A percentile compares a stretch with the other conserved stretches of the same genome.
Evolutionary conservation across 2,888 invertebrate species (phyloP).

Genomic region (Apoda limacodes): DNA sequence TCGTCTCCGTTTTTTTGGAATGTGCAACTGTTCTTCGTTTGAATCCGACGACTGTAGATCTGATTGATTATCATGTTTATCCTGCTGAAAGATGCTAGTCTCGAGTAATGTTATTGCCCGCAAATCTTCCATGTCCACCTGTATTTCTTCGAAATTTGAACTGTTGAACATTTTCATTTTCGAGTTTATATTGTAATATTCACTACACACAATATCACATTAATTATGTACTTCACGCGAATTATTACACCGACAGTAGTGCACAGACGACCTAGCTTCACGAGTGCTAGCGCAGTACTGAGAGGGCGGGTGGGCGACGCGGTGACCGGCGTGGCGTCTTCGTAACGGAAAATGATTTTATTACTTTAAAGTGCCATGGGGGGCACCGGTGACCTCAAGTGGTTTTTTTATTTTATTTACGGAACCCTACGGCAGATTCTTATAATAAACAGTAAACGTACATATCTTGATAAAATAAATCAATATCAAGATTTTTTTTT

Average conservation of each 20-base stretch:
- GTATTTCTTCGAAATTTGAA: slow-evolving; percentile 23
- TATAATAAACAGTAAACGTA: slow-evolving; percentile 21
- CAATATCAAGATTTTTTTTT: no score
- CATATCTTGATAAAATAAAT: slow-evolving; percentile 21
- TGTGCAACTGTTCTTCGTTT: slow-evolving; percentile 21
- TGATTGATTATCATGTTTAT: slow-evolving; percentile 22
- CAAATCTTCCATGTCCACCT: no score
- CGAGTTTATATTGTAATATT: slow-evolving; percentile 22
- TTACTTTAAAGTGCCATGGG: slow-evolving; percentile 25
- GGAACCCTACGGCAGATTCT: slow-evolving; percentile 23
- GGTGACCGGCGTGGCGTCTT: slow-evolving; percentile 23
- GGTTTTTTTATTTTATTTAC: slow-evolving; percentile 24
- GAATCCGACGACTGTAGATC: slow-evolving; percentile 22
- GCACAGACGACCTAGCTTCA: slow-evolving; percentile 21
- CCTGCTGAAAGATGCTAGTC: slow-evolving; percentile 24
- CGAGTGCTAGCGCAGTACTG: slow-evolving; percentile 19
- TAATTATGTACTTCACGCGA: slow-evolving; percentile 21
- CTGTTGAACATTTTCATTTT: slow-evolving; percentile 21
- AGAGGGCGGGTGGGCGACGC: slow-evolving; percentile 14
- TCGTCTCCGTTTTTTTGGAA: slow-evolving; percentile 24
- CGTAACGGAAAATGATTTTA: slow-evolving; percentile 25
- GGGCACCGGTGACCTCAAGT: slow-evolving; percentile 25
- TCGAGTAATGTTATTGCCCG: no score
- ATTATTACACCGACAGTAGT: no score
- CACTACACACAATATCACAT: slow-evolving; percentile 22